A percentile compares a stretch with the other conserved stretches of the same genome.
phyloP scores from a whole-genome alignment of 2,113 vertebrate genomes.

The Eonycteris spelaea region DNA sequence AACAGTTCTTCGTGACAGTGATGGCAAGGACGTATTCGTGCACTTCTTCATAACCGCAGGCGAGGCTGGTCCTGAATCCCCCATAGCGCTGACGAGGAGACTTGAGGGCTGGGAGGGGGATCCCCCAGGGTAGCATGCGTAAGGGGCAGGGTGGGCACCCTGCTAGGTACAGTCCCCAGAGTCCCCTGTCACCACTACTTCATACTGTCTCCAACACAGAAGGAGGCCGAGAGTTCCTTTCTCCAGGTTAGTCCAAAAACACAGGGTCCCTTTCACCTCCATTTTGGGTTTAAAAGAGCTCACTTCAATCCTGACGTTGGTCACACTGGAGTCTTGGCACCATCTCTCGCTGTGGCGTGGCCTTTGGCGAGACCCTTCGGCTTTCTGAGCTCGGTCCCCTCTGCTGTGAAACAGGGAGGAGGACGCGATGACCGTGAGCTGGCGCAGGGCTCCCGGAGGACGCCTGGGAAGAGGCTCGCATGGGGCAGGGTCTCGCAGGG shows the following conservation, averaged over 20 bases:
- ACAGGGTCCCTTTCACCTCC: background rate
- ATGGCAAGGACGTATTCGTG: background rate
- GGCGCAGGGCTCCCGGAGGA: background rate
- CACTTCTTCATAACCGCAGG: background rate
- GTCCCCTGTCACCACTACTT: background rate
- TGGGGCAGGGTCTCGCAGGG: fast-evolving
- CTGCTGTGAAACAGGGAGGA: too few relatives aligned
- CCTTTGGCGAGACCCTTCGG: background rate
- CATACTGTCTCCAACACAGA: fast-evolving
- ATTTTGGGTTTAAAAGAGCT: background rate
- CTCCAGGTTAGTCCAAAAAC: background rate
- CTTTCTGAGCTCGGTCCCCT: background rate
- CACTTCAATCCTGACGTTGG: background rate
- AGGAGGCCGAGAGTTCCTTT: background rate
- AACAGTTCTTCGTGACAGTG: too few relatives aligned
- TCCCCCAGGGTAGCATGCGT: background rate
- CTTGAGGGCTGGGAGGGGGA: background rate
- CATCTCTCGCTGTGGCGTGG: fast-evolving
- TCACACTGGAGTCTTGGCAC: background rate
- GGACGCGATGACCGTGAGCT: fast-evolving
- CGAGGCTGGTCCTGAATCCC: too few relatives aligned
- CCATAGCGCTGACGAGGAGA: background rate
- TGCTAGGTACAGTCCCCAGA: background rate
- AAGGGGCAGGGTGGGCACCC: fast-evolving
- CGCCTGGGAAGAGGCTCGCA: fast-evolving